Conservation (phyloP, 53 echinoderm and acorn worm genomes). For the Hippasteria phrygiana region DNA sequence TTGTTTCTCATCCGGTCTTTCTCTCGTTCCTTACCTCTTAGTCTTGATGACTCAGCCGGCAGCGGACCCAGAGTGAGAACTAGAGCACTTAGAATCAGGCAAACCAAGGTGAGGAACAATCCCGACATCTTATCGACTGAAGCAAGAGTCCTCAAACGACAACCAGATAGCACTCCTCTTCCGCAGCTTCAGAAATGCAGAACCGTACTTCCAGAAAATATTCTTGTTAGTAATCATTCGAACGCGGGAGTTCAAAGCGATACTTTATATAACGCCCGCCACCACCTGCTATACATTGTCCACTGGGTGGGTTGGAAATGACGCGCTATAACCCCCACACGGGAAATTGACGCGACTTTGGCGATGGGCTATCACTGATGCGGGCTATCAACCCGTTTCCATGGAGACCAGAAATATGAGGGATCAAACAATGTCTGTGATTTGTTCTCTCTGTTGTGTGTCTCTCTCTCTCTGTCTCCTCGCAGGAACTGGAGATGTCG, state of each 20-base stretch:
- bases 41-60: conserved; percentile 8
- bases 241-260: background rate
- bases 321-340: background rate
- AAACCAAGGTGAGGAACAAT: conserved; percentile 29
- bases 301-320: conserved; percentile 26
- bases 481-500: no score
- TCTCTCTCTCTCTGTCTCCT: no score
- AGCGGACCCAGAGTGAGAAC: conserved; percentile 37
- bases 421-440: background rate
- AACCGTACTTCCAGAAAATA: background rate
- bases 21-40: conserved; percentile 44
- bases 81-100: conserved; percentile 25
- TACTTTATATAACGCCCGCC: conserved; percentile 1
- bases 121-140: conserved; percentile 1
- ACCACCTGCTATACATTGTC: background rate
- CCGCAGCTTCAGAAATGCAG: background rate
- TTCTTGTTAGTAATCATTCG: background rate
- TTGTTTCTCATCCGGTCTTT: background rate
- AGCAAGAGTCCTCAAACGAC: background rate
- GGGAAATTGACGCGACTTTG: background rate
- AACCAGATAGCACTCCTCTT: background rate
- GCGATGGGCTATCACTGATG: conserved; percentile 2
- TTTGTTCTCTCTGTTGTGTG: background rate
- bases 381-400: conserved; percentile 17
- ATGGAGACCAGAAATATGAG: conserved; percentile 16